Percentiles rank a stretch among this genome's conserved stretches.
phyloP scores from a whole-genome alignment of 2,113 vertebrate species.

The Prolemur simus region DNA sequence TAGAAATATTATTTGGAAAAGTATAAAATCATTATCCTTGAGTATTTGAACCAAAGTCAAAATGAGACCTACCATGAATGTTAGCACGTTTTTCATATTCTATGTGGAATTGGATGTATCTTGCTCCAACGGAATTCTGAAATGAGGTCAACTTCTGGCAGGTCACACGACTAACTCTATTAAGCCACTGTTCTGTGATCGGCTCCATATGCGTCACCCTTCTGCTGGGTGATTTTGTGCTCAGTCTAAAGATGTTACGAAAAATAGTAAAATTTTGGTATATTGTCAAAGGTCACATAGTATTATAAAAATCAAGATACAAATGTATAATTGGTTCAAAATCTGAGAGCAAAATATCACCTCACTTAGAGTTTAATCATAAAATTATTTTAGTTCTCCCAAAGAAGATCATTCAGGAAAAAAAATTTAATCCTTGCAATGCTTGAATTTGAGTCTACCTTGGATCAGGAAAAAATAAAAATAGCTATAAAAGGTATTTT shows the following conservation, averaged over 20 bases:
- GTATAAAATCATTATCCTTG: not conserved
- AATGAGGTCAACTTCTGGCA: slow-evolving; percentile 87
- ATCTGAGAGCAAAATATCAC: slow-evolving; percentile 46
- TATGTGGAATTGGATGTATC: slow-evolving; percentile 64
- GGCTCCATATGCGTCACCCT: slow-evolving; percentile 83
- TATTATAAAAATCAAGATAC: slow-evolving; percentile 36
- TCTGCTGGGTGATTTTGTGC: slow-evolving; percentile 81
- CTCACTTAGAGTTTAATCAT: slow-evolving; percentile 26
- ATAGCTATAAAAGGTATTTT: not conserved
- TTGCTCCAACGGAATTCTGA: slow-evolving; percentile 77
- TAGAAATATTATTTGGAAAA: slow-evolving; percentile 35
- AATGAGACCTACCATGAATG: slow-evolving; percentile 55
- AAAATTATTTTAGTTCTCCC: slow-evolving; percentile 20
- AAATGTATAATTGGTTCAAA: slow-evolving; percentile 51
- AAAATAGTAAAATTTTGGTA: slow-evolving; percentile 74
- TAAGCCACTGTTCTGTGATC: slow-evolving; percentile 84
- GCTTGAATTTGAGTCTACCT: not conserved
- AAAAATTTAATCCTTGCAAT: not conserved
- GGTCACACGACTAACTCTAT: slow-evolving; percentile 79
- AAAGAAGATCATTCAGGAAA: not conserved
- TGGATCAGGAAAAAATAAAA: not conserved
- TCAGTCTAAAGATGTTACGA: slow-evolving; percentile 76
- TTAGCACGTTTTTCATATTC: slow-evolving; percentile 60
- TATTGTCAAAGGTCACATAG: slow-evolving; percentile 57
- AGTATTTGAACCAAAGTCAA: slow-evolving; percentile 40